Conservation (phyloP, 2,797 vertebrate species). For the Mastacembelus armatus region DNA sequence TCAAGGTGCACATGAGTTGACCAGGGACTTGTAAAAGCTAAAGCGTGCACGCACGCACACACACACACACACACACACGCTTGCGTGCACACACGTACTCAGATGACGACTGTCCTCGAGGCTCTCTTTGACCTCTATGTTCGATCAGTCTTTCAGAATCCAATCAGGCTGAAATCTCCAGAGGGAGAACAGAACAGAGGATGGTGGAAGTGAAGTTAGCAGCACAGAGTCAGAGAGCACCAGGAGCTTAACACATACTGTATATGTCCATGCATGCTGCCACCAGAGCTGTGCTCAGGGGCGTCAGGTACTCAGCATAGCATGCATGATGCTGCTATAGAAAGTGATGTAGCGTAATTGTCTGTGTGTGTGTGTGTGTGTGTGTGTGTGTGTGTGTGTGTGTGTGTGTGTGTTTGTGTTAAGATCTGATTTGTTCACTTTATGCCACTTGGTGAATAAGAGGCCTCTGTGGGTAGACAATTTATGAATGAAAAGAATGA, state of each 20-base stretch:
- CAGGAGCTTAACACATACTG: constrained; percentile 59
- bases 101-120: constrained; percentile 66
- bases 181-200: constrained; percentile 58
- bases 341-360: constrained; percentile 36
- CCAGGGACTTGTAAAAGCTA: constrained; percentile 29
- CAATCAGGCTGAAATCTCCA: constrained; percentile 76
- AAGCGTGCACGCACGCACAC: constrained; percentile 10
- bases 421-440: constrained; percentile 43
- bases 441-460: constrained; percentile 39
- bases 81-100: no score
- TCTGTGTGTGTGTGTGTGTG: not conserved
- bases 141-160: constrained; percentile 81
- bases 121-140: constrained; percentile 78
- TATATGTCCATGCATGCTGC: constrained; percentile 37
- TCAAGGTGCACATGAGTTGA: constrained; percentile 49
- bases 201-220: constrained; percentile 46
- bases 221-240: constrained; percentile 56
- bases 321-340: no score
- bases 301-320: constrained; percentile 21
- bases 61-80: constrained; percentile 35
- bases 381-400: not conserved
- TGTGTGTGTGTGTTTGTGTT: constrained; percentile 6
- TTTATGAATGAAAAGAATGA: constrained; percentile 28
- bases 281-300: constrained; percentile 27
- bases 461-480: constrained; percentile 14